Conservation (phyloP, 2,888 invertebrate species). For the Plebejus argus region DNA sequence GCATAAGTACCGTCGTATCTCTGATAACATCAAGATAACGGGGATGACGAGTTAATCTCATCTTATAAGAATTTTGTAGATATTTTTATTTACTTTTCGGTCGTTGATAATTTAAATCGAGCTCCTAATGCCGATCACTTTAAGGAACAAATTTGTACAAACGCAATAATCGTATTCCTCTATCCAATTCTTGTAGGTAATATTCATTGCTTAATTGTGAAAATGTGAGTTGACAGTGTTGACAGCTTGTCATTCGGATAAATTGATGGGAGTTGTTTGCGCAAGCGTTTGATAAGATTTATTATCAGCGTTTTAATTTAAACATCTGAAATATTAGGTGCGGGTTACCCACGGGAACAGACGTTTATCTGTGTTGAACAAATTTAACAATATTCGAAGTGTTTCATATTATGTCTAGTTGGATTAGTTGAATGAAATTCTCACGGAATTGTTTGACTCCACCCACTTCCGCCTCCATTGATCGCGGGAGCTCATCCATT, state of each 20-base stretch:
- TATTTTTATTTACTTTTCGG: conserved; percentile 58
- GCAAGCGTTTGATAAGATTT: conserved; percentile 73
- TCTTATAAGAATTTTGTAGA: conserved; percentile 71
- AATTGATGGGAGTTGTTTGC: conserved; percentile 78
- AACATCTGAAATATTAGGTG: conserved; percentile 45
- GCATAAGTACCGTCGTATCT: conserved; percentile 55
- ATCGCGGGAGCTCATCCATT: conserved; percentile 63
- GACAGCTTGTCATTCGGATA: conserved; percentile 75
- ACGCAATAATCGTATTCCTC: conserved; percentile 52
- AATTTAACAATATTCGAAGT: conserved; percentile 39
- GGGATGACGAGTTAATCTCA: conserved; percentile 78
- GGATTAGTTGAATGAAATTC: conserved; percentile 22
- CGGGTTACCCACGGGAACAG: conserved; percentile 57
- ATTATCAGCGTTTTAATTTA: conserved; percentile 74
- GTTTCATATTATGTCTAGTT: conserved; percentile 16
- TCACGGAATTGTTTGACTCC: conserved; percentile 61
- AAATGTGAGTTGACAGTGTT: conserved; percentile 73
- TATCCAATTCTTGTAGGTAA: conserved; percentile 63
- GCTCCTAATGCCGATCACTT: conserved; percentile 40
- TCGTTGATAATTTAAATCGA: conserved; percentile 45
- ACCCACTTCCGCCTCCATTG: conserved; percentile 67
- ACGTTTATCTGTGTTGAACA: conserved; percentile 50
- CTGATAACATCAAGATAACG: conserved; percentile 70
- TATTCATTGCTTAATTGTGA: conserved; percentile 78
- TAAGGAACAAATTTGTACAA: conserved; percentile 53